phyloP scores from a whole-genome alignment of 2,113 vertebrate species.

The Thomomys bottae region DNA sequence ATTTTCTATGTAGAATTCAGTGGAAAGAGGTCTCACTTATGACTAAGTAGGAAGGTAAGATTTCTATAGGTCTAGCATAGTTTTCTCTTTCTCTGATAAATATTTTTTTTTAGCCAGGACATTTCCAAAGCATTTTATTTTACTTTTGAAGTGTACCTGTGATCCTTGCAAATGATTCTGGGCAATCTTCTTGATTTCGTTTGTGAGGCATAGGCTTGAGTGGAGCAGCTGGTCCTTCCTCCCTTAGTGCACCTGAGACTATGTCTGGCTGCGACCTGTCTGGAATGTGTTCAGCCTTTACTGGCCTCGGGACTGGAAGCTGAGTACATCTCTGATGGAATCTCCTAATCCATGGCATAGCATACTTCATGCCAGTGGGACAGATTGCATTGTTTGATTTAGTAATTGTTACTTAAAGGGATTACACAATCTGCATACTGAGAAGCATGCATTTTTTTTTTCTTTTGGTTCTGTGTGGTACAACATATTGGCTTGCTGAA shows the following conservation, averaged over 20 bases:
- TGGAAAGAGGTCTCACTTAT: neutral
- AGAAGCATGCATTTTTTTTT: constrained; percentile 79
- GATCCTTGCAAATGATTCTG: constrained; percentile 48
- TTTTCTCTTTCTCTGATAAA: constrained; percentile 57
- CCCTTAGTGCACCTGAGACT: constrained; percentile 68
- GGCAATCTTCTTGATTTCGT: constrained; percentile 61
- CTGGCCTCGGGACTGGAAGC: constrained; percentile 59
- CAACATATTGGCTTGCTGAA: constrained; percentile 65
- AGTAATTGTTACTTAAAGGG: constrained; percentile 86
- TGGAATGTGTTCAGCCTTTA: constrained; percentile 70
- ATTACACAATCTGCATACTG: constrained; percentile 80
- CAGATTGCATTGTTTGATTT: constrained; percentile 86
- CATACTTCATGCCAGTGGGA: constrained; percentile 77
- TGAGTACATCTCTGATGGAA: constrained; percentile 82
- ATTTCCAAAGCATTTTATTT: constrained; percentile 63
- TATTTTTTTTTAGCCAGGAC: constrained; percentile 29
- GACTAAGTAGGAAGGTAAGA: neutral
- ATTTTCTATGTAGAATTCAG: constrained; percentile 14
- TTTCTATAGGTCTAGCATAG: constrained; percentile 5
- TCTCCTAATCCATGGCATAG: constrained; percentile 70
- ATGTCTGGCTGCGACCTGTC: constrained; percentile 23
- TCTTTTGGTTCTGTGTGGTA: constrained; percentile 75
- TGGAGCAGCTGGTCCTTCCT: constrained; percentile 60
- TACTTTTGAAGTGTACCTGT: constrained; percentile 57
- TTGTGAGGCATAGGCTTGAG: constrained; percentile 67